Evolutionary conservation across 1,140 invertebrate species (phyloP), one percentile per base, ranked within the genome.

Genomic region (Alviniconcha marisindica): DNA sequence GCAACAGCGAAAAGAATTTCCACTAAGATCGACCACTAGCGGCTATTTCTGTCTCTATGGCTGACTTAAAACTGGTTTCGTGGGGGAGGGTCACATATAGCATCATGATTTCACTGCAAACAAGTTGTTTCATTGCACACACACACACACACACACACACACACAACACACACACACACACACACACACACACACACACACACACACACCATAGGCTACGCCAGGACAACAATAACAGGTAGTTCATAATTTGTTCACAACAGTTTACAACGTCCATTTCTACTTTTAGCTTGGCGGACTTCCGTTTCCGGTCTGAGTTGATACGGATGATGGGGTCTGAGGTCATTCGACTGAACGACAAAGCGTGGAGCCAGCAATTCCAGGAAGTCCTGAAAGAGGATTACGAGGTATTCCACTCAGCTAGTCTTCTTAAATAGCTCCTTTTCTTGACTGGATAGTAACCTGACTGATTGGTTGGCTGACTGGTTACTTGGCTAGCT

Each of bases 271-370:
- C 44, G 18, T 18, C 18, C 18, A 10, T 48, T 69, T 71, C 38
- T 60, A 38, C 36, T 78, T 4, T 66, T 36, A 80, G 78, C n/a
- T 18, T 66, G 56, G 78, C 56, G 31, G 78, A 82, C n/a, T 76
- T 38, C 81, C 48, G 38, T 14, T 82, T 82, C 51, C 81, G 81
- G 21, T 42, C 69, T 31, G 81, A 82, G 28, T 21, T 82, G 69
- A 63, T 76, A 21, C 44, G 51, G 21, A 40, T 82, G 71, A 82
- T 82, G 81, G 81, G 81, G 77, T 12, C 44, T 2, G 81, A 82
- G 15, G 71, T 54, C n/a, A 82, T 82, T 10, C 69, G 81, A 3
- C 15, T 82, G n/a, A 82, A 77, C 31, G 81, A 82, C 51, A 31
- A 51, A 60, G n/a, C 31, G 1, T 82, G 81, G 81, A 82, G 51